phyloP scores from a whole-genome alignment of 2,113 vertebrate genomes.

The Podarcis muralis region DNA sequence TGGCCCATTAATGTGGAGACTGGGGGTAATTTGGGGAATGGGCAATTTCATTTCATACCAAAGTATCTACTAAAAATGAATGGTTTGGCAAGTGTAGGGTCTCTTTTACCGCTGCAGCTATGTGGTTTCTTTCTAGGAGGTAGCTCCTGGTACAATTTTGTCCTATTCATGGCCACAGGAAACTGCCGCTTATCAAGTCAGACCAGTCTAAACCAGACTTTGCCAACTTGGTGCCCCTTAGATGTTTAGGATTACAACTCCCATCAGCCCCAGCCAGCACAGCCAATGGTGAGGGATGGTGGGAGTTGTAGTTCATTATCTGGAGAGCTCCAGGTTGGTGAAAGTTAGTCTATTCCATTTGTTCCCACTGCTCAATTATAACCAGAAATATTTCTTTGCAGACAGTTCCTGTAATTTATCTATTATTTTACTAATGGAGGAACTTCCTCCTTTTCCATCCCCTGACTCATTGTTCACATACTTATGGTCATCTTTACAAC shows the following conservation, averaged over 20 bases:
- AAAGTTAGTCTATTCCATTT: not conserved
- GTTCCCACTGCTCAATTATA: not conserved
- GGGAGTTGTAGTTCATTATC: too few relatives aligned
- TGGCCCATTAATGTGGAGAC: not conserved
- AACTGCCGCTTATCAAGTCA: too few relatives aligned
- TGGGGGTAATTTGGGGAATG: not conserved
- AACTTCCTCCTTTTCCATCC: not conserved
- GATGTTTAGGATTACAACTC: too few relatives aligned
- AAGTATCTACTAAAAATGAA: not conserved
- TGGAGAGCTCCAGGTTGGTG: too few relatives aligned
- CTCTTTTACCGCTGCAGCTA: not conserved
- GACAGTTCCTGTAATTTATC: not conserved
- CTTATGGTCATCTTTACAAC: slow-evolving; percentile 15
- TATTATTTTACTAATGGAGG: not conserved
- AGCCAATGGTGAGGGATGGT: too few relatives aligned
- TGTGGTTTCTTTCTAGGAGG: not conserved
- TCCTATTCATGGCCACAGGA: too few relatives aligned
- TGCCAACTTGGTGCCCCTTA: too few relatives aligned
- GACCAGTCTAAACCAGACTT: too few relatives aligned
- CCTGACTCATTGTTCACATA: slow-evolving; percentile 4
- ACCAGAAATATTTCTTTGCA: not conserved
- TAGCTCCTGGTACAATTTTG: not conserved
- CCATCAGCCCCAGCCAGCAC: too few relatives aligned
- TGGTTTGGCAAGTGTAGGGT: not conserved
- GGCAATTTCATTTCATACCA: not conserved